Evolutionary conservation across 2,797 vertebrate genomes (phyloP), one percentile per base, ranked within the genome.

Genomic region (Pteropus rufus): DNA sequence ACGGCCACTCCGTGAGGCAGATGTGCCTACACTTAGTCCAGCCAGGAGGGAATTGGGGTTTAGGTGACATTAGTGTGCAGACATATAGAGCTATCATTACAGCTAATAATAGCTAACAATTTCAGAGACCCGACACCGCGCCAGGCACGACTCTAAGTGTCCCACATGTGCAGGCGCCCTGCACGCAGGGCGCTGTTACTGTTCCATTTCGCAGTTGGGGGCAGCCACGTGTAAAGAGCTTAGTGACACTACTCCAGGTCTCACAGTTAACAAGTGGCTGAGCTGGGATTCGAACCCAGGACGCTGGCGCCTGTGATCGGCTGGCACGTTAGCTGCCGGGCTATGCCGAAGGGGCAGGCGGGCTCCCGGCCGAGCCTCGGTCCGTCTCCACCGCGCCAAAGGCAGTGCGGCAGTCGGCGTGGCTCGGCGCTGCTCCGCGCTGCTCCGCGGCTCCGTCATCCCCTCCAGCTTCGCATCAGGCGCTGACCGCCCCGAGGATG

Each of bases 231-330:
- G 12, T 12, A 16, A 18, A 26, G 9, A 84, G 11, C 14, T 70
- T 34, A 24, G 34, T 7, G 15, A 16, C 23, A 23, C 2, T 31
- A 3, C 44, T 54, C 41, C 14, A 15, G 24, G 18, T 4, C 21
- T 24, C 24, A 34, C 23, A 34, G 31, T 77, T n/a, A 39, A 15
- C 41, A 62, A 44, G 41, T 3, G 46, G 31, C 8, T 21, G 44
- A 73, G 19, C 31, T 67, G 26, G 24, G 56, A 72, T 39, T 65
- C 39, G 67, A 89, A 82, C 56, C 62, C 62, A 49, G 29, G 64
- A 39, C 0, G 0, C 4, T 0, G n/a, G 75, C 9, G 29, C 15
- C 5, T 14, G 18, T 7, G 10, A 36, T 36, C 36, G 36, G 36
- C 36, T 36, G 15, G 54, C 46, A 8, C 0, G 10, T 41, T 56